Evolutionary conservation across 1,140 invertebrate species (phyloP), one percentile per base, ranked within the genome.

Genomic region (Apocrypta bakeri): DNA sequence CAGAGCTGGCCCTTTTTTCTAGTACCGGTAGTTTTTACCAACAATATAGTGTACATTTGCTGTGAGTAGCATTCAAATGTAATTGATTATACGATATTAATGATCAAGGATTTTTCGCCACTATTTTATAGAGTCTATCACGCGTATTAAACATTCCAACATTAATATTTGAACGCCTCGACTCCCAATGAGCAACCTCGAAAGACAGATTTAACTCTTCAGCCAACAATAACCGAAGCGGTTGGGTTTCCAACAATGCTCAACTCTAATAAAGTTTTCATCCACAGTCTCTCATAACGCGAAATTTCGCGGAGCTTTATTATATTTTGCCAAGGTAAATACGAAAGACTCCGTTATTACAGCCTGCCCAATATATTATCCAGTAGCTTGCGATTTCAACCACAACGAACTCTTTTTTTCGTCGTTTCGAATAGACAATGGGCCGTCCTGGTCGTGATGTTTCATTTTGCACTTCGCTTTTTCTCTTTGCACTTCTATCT

Each of bases 251-350:
- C 61, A 66, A 64, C 11, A 17, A 21, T 24, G 40, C 61, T 56
- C 21, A 21, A 21, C 48, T n/a, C 48, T 63, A 72, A 71, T 69
- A 84, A 81, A 84, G 33, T 72, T 76, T 63, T 78, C 74, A 56
- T 56, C 48, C 48, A 3, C 48, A 56, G 48, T 61, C 21, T 14
- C 66, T 69, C 29, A 48, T 69, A 31, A 72, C 24, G 11, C 40
- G 2, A 63, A 37, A 78, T 29, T n/a, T 25, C 79, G 81, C 83
- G 17, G 12, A 37, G 69, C 82, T 88, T 89, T 85, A 90, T 90
- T 88, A 88, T 88, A 90, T 89, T 89, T 87, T 87, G 84, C 83
- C 81, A 85, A 83, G 75, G 86, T 86, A 88, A 89, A 89, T 87
- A 89, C 72, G 72, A 74, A 31, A n/a, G n/a, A n/a, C 69, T 77